phyloP scores from a whole-genome alignment of 2,888 invertebrate genomes.

The Hartigia nigra region DNA sequence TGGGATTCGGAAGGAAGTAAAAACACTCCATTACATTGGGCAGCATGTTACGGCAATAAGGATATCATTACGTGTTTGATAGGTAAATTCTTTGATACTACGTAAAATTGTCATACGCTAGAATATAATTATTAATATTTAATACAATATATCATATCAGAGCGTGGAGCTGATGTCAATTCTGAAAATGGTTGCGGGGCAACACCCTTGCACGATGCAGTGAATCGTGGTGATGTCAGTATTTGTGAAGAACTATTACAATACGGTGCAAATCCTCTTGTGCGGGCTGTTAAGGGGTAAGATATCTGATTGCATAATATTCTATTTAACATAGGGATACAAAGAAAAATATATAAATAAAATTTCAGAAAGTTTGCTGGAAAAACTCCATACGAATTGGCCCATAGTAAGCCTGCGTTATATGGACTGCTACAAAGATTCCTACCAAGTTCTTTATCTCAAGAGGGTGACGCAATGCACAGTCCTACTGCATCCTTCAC shows the following conservation, averaged over 20 bases:
- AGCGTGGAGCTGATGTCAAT: constrained; percentile 71
- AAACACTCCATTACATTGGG: constrained; percentile 76
- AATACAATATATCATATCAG: constrained; percentile 47
- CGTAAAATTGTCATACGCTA: neutral
- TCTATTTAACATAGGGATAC: neutral
- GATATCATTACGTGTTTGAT: constrained; percentile 70
- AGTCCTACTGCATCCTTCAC: constrained; percentile 47
- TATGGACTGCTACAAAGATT: constrained; percentile 52
- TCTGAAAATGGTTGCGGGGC: constrained; percentile 70
- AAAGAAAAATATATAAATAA: neutral
- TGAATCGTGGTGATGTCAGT: constrained; percentile 68
- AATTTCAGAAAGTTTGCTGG: constrained; percentile 56
- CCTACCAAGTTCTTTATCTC: constrained; percentile 46
- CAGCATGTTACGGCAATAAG: constrained; percentile 72
- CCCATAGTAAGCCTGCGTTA: constrained; percentile 50
- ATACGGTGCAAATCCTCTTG: constrained; percentile 70
- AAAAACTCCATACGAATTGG: constrained; percentile 59
- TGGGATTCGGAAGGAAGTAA: constrained; percentile 71
- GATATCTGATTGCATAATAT: neutral
- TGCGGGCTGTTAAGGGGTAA: constrained; percentile 68
- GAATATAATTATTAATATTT: constrained; percentile 9
- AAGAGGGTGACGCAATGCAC: constrained; percentile 56
- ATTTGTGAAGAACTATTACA: constrained; percentile 70
- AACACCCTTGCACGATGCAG: constrained; percentile 74
- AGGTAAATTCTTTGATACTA: constrained; percentile 57